Conservation (phyloP, 2,888 invertebrate species). For the Hydraecia micacea region DNA sequence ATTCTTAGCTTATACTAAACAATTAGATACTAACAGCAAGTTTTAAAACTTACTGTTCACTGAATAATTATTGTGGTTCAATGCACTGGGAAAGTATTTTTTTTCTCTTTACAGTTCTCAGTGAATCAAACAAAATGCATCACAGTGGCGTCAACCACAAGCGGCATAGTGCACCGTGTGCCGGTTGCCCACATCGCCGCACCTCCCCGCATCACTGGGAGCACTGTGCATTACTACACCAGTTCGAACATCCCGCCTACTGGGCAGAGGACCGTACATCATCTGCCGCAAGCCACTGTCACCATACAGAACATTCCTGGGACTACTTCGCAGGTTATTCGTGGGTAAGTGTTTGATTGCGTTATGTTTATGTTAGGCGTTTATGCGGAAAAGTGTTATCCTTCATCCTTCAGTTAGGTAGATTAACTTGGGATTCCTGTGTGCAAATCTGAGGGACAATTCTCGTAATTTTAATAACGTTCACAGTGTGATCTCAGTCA, state of each 20-base stretch:
- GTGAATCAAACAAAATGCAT: slow-evolving; percentile 85
- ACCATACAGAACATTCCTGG: slow-evolving; percentile 86
- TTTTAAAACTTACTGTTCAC: too few relatives aligned
- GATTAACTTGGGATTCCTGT: neutral
- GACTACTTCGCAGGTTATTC: slow-evolving; percentile 83
- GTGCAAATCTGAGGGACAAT: neutral
- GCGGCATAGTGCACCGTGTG: slow-evolving; percentile 87
- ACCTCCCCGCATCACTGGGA: slow-evolving; percentile 82
- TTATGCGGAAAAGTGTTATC: neutral
- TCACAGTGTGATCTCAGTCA: too few relatives aligned
- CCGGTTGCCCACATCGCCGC: slow-evolving; percentile 85
- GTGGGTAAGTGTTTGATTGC: slow-evolving; percentile 76
- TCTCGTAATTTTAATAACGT: too few relatives aligned
- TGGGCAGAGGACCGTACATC: slow-evolving; percentile 78
- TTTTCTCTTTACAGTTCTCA: slow-evolving; percentile 76
- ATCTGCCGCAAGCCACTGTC: slow-evolving; percentile 83
- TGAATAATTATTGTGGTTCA: neutral
- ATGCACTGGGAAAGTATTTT: neutral
- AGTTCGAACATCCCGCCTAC: slow-evolving; percentile 68
- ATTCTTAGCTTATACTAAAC: neutral
- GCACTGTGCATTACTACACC: slow-evolving; percentile 83
- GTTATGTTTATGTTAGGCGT: neutral
- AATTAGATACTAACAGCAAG: neutral
- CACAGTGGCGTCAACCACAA: slow-evolving; percentile 86
- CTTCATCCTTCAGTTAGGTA: neutral